Conservation (phyloP, 64 coral and sea anemone species). For the Trachythela sp. region DNA sequence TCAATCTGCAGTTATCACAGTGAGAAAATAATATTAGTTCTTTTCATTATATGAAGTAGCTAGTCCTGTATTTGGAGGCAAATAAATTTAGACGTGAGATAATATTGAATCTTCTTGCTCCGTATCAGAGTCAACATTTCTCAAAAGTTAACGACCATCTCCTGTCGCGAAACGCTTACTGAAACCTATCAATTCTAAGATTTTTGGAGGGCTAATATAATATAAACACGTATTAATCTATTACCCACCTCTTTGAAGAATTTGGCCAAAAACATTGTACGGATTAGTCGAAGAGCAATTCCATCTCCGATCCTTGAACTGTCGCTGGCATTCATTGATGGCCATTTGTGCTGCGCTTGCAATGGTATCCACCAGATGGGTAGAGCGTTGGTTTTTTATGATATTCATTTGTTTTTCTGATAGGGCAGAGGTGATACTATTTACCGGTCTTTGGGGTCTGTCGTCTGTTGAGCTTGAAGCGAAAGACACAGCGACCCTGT, state of each 20-base stretch:
- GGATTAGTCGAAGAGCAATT: neutral
- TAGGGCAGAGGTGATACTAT: neutral
- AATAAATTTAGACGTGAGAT: no score
- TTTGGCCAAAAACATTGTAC: neutral
- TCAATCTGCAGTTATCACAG: no score
- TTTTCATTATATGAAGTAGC: no score
- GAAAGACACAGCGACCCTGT: constrained; percentile 4
- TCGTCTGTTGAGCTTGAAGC: neutral
- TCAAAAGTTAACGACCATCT: no score
- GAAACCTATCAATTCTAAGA: no score
- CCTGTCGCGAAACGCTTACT: no score
- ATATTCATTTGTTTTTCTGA: neutral
- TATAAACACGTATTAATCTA: neutral
- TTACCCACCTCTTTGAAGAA: neutral
- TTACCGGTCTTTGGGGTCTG: neutral
- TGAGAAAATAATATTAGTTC: no score
- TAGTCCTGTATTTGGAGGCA: no score
- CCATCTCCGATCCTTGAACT: neutral
- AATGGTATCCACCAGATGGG: neutral
- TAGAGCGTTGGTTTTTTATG: neutral
- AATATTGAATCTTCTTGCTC: no score
- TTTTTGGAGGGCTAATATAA: no score
- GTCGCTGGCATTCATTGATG: constrained; percentile 3
- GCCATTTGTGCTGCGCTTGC: neutral
- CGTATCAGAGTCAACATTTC: no score